Conservation (phyloP, 2,797 vertebrate genomes). For the Argya squamiceps region DNA sequence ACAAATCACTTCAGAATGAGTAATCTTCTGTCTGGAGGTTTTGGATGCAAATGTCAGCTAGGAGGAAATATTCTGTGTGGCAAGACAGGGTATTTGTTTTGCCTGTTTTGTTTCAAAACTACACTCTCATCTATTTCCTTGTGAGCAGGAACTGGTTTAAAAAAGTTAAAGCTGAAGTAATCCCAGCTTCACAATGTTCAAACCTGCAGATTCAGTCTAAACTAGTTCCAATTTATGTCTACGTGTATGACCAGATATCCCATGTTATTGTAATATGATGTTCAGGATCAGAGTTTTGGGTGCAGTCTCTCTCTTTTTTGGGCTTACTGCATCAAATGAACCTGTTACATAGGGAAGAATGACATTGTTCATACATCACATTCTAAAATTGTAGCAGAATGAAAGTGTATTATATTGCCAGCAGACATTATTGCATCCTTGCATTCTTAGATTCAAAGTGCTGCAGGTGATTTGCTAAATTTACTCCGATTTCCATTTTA, state of each 20-base stretch:
- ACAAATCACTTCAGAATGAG: neutral
- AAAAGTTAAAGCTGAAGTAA: neutral
- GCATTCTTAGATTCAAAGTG: constrained; percentile 6
- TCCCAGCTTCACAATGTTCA: neutral
- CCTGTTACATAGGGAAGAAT: neutral
- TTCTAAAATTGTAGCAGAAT: neutral
- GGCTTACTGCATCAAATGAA: accelerated
- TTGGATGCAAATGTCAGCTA: neutral
- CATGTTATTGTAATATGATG: accelerated
- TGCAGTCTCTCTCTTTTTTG: neutral
- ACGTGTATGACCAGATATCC: too few relatives aligned
- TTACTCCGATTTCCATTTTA: constrained; percentile 48
- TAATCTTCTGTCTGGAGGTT: neutral
- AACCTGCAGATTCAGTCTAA: neutral
- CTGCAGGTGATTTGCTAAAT: constrained; percentile 45
- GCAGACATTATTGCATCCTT: constrained; percentile 3
- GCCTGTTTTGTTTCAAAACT: neutral
- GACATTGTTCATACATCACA: accelerated
- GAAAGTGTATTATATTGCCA: neutral
- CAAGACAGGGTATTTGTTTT: neutral
- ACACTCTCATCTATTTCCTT: neutral
- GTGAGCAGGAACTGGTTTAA: neutral
- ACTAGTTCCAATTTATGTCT: neutral
- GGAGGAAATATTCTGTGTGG: neutral
- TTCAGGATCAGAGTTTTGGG: neutral